Percentiles rank a stretch among this genome's conserved stretches.
Evolutionary conservation across 2,888 invertebrate genomes (phyloP).

Genomic region (Antitype chi): DNA sequence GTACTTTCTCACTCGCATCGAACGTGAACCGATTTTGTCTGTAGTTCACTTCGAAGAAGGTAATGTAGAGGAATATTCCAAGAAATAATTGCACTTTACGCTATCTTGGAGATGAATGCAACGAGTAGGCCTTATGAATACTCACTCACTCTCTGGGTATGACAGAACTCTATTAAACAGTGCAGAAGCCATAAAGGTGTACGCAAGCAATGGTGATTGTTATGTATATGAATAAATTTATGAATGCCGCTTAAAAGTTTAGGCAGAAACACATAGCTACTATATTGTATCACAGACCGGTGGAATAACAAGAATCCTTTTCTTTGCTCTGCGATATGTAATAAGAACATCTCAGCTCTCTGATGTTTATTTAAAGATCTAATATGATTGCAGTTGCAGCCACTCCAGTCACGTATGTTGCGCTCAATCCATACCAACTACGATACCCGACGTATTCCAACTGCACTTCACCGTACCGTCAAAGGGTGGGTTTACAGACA

Average conservation of each 20-base stretch:
- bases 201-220: too few relatives aligned
- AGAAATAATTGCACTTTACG: neutral
- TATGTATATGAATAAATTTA: neutral
- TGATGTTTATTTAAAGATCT: conserved; percentile 27
- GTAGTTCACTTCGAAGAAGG: neutral
- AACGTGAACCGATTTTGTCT: conserved; percentile 6
- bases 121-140: neutral
- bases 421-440: conserved; percentile 51
- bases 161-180: neutral
- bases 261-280: neutral
- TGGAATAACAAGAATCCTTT: neutral
- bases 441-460: conserved; percentile 27
- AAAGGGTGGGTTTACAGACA: neutral
- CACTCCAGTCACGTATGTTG: conserved; percentile 43
- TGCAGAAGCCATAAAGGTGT: too few relatives aligned
- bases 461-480: neutral
- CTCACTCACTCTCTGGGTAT: neutral
- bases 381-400: conserved; percentile 34
- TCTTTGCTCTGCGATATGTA: neutral
- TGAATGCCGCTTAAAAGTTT: neutral
- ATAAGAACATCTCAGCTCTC: neutral
- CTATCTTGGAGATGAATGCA: neutral
- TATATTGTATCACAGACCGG: neutral
- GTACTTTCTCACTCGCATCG: neutral
- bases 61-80: neutral